A percentile compares a stretch with the other conserved stretches of the same genome.
Evolutionary conservation across 1,140 invertebrate species (phyloP).

Genomic region (Caenorhabditis remanei): DNA sequence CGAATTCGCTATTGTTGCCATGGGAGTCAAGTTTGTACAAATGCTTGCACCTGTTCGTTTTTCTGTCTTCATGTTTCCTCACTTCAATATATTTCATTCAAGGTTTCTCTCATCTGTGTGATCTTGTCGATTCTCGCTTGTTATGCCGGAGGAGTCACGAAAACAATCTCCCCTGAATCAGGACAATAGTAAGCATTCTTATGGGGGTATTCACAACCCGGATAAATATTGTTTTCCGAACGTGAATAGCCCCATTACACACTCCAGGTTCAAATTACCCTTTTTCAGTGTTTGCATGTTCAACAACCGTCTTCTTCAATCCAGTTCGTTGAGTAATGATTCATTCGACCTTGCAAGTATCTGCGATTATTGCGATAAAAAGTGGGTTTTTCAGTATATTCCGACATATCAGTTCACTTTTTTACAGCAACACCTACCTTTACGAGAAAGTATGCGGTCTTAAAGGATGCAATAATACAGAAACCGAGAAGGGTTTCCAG

Average conservation of each 20-base stretch:
- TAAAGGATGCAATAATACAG: constrained; percentile 36
- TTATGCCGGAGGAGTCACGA: constrained; percentile 79
- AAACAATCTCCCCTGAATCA: constrained; percentile 71
- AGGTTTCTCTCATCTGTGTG: constrained; percentile 80
- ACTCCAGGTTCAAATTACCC: no score
- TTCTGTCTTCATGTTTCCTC: background rate
- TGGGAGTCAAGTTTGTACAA: constrained; percentile 81
- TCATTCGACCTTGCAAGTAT: constrained; percentile 66
- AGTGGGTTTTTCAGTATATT: constrained; percentile 38
- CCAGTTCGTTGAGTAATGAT: constrained; percentile 68
- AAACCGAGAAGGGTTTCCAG: background rate
- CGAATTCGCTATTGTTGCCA: constrained; percentile 80
- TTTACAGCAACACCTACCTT: constrained; percentile 35
- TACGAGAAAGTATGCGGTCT: constrained; percentile 10
- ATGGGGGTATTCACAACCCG: no score
- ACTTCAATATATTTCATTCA: background rate
- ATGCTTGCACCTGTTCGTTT: constrained; percentile 79
- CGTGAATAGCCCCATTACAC: no score
- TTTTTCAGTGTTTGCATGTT: constrained; percentile 75
- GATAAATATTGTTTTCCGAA: no score
- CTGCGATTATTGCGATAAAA: constrained; percentile 72
- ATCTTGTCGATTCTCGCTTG: constrained; percentile 80
- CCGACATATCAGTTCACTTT: background rate
- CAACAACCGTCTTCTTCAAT: constrained; percentile 73
- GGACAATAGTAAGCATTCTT: constrained; percentile 71